Base-by-base conservation (phyloP, 2,797 vertebrate genomes). In the Vultur gryphus region DNA sequence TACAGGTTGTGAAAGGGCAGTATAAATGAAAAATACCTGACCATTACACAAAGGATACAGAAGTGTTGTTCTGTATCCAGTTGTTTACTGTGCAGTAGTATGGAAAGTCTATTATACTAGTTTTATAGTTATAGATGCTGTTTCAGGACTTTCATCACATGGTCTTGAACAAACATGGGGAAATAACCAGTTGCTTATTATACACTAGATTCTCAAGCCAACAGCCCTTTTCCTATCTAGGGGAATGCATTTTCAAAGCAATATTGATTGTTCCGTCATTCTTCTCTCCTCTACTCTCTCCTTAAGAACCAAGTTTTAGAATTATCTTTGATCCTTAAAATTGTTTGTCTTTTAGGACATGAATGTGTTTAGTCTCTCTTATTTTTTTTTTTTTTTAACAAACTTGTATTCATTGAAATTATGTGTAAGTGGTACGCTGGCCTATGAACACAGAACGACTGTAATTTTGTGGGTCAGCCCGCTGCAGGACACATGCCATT, bases 21-120 rank as follows among this genome's bases (percentile, higher is more conserved):
- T 89, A 89, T 83, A 95, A 96, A 83, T 89, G 92, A 95, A 94
- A 87, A 87, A 92, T 76, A 29, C 35, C 39, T 95, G 58, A 35
- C 71, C 39, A 54, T 87, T 94, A 59, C 77, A 86, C 84, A 89
- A 58, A 82, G 55, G 61, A 86, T 78, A 70, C 37, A 69, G 52
- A 49, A 82, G 35, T 66, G 12, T 23, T 90, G 78, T 72, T 77
- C 73, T 84, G 51, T 65, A 75, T 54, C 76, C 62, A 39, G 49
- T 66, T 73, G 73, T 94, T 87, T 93, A 54, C 55, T 88, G 88
- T 88, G 59, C 44, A 88, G 31, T 57, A 82, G 46, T 58, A 71
- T 46, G 52, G 72, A 46, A 77, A 87, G 77, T 84, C 73, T 89
- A 26, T 88, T 81, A 82, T 24, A 37, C 17, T 46, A 23, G 52